phyloP scores from a whole-genome alignment of 2,888 invertebrate genomes.

The Hirtodrosophila duncani region DNA sequence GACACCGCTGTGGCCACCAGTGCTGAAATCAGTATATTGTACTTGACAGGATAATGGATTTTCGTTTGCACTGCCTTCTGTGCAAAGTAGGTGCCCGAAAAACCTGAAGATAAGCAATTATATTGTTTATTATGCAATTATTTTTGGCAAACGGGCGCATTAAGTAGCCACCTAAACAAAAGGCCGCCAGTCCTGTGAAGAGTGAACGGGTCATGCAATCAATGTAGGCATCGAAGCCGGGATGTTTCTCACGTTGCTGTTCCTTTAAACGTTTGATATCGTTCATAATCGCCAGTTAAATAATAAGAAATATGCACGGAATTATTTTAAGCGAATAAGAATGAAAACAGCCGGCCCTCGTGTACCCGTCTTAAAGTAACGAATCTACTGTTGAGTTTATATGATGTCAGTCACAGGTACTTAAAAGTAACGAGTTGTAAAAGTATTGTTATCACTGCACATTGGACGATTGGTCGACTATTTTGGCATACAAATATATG shows the following conservation, averaged over 20 bases:
- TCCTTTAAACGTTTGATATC: conserved; percentile 78
- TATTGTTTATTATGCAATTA: conserved; percentile 49
- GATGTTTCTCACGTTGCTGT: conserved; percentile 78
- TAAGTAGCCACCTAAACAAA: conserved; percentile 75
- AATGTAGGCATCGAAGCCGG: conserved; percentile 78
- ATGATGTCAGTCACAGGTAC: too few species aligned
- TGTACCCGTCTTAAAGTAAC: too few species aligned
- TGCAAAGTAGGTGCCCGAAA: conserved; percentile 78
- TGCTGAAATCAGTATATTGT: conserved; percentile 76
- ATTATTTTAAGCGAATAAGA: too few species aligned
- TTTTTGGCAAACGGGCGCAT: conserved; percentile 1
- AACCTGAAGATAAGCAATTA: conserved; percentile 63
- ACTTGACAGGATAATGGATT: conserved; percentile 74
- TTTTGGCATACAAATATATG: too few species aligned
- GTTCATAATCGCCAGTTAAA: too few species aligned
- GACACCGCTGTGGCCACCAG: conserved; percentile 71
- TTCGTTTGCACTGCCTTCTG: conserved; percentile 76
- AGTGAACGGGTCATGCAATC: conserved; percentile 79
- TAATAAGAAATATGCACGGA: too few species aligned
- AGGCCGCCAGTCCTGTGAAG: conserved; percentile 78
- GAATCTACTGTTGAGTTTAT: too few species aligned
- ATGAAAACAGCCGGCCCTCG: too few species aligned
- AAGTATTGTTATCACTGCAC: too few species aligned
- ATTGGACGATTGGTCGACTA: too few species aligned
- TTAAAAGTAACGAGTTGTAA: too few species aligned